A percentile compares a stretch with the other conserved stretches of the same genome.
These are phyloP conservation scores for Morus bassanus DNA, from an alignment of 2,797 vertebrate genomes.

Conservation along the genomic window DNA sequence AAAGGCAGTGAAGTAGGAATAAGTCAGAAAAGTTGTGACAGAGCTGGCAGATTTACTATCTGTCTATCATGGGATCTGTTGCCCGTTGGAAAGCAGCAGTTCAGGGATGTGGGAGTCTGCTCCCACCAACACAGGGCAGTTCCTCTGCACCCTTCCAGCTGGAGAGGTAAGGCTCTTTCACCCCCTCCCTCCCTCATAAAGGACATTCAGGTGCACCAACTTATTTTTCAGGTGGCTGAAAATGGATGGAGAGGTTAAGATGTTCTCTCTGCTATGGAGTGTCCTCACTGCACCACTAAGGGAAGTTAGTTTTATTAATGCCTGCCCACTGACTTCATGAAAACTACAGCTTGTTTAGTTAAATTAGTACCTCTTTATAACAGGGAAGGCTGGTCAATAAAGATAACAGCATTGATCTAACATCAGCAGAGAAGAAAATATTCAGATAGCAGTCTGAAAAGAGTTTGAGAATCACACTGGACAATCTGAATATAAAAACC, in stretches of 20 bases:
- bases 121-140: fast-evolving
- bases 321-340: neutral
- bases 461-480: neutral
- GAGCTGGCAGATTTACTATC: neutral
- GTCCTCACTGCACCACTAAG: neutral
- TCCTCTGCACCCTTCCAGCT: neutral
- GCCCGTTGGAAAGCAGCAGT: neutral
- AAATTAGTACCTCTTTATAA: neutral
- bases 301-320: neutral
- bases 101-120: neutral
- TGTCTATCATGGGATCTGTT: fast-evolving
- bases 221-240: neutral
- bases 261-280: neutral
- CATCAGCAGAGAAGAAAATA: neutral
- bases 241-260: neutral
- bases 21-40: neutral
- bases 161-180: neutral
- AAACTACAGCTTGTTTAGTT: neutral
- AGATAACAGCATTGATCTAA: neutral
- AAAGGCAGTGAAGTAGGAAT: neutral
- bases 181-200: neutral
- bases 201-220: neutral
- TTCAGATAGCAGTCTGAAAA: neutral
- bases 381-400: neutral
- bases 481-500: neutral